Evolutionary conservation across 2,113 vertebrate genomes (phyloP).

Genomic region (Eulemur rufifrons): DNA sequence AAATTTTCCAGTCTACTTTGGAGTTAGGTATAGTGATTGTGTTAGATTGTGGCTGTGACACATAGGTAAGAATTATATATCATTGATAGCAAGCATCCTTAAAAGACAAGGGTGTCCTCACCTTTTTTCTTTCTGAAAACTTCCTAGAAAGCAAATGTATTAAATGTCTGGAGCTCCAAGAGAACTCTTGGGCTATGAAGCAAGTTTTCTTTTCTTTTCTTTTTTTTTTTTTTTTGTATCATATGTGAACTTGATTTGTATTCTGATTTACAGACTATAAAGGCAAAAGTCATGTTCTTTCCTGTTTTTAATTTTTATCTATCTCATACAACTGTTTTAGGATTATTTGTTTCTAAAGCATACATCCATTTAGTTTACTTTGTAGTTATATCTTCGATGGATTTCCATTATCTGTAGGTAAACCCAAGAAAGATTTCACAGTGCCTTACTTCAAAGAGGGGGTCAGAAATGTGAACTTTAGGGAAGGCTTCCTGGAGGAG

Average conservation of each 20-base stretch:
- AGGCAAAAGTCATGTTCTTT: neutral
- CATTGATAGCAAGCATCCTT: neutral
- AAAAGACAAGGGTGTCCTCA: neutral
- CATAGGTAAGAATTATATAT: neutral
- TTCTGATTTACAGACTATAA: neutral
- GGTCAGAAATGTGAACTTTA: neutral
- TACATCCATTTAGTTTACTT: neutral
- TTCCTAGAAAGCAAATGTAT: neutral
- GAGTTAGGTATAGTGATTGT: neutral
- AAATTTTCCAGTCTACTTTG: neutral
- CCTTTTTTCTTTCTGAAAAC: neutral
- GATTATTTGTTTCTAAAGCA: neutral
- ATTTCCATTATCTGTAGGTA: neutral
- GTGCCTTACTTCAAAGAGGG: neutral
- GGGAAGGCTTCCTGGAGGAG: neutral
- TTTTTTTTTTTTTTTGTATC: too few relatives aligned
- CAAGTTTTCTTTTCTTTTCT: too few relatives aligned
- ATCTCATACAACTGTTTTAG: neutral
- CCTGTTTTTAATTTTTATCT: neutral
- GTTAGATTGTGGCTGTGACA: neutral
- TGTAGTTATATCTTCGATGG: neutral
- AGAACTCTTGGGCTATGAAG: neutral
- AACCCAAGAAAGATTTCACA: neutral
- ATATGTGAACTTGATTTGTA: neutral
- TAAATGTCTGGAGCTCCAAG: neutral